phyloP scores from a whole-genome alignment of 1,140 invertebrate species.

The Ganaspis sp. region DNA sequence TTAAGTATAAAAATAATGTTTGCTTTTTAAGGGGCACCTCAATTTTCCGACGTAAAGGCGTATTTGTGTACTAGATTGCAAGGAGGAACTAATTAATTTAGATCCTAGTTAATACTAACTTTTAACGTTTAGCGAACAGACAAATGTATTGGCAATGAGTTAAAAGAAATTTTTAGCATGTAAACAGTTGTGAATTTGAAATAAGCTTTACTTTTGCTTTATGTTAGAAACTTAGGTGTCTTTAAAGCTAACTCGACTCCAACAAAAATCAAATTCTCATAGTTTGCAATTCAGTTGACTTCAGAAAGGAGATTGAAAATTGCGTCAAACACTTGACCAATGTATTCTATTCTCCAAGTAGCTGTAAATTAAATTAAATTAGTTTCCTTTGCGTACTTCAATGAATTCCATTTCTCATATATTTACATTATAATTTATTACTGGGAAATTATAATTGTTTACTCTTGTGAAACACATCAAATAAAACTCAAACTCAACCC shows the following conservation, averaged over 20 bases:
- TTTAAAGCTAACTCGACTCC: constrained; percentile 17
- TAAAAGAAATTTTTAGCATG: not conserved
- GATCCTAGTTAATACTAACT: constrained; percentile 1
- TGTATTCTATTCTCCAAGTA: constrained; percentile 9
- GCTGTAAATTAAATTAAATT: constrained; percentile 7
- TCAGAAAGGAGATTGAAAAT: not conserved
- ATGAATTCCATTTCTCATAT: constrained; percentile 21
- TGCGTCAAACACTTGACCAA: not conserved
- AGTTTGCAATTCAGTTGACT: not conserved
- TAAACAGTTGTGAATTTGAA: constrained; percentile 8
- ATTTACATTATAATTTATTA: constrained; percentile 25
- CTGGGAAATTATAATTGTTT: not conserved
- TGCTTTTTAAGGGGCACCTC: not conserved
- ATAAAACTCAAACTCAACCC: constrained; percentile 5
- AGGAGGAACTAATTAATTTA: constrained; percentile 11
- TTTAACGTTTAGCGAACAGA: constrained; percentile 10
- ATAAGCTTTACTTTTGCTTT: not conserved
- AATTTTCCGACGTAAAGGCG: constrained; percentile 6
- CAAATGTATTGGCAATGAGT: constrained; percentile 10
- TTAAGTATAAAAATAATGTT: not conserved
- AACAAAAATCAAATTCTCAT: constrained; percentile 1
- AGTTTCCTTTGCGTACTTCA: constrained; percentile 13
- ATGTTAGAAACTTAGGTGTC: constrained; percentile 20
- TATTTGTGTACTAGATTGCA: constrained; percentile 3
- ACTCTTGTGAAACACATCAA: constrained; percentile 7